These are phyloP conservation scores for Mus caroli DNA, from an alignment of 2,797 vertebrate genomes.

Conservation along the genomic window DNA sequence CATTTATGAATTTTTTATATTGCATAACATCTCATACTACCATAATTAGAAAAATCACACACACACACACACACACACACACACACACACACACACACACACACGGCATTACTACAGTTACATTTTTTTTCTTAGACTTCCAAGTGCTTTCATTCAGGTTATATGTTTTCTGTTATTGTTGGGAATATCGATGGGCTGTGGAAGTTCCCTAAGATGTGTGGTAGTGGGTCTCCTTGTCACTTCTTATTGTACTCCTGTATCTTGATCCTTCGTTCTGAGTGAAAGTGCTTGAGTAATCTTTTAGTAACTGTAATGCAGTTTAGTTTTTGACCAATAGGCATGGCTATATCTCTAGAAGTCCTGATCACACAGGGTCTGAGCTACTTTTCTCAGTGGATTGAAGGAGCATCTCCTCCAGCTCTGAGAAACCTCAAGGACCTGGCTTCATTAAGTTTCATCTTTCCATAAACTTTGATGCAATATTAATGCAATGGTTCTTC, in stretches of 20 bases:
- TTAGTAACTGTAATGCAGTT: conserved; percentile 42
- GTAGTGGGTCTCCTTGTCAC: neutral
- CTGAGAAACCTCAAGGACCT: conserved; percentile 64
- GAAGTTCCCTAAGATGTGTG: neutral
- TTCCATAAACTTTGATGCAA: conserved; percentile 73
- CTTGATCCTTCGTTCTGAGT: conserved; percentile 48
- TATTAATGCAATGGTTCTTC: conserved; percentile 56
- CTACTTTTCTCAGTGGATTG: conserved; percentile 66
- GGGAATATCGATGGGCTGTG: neutral
- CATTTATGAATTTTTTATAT: conserved; percentile 60
- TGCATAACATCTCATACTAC: neutral
- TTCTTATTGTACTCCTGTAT: conserved; percentile 7
- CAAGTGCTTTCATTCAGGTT: conserved; percentile 37
- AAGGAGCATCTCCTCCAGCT: conserved; percentile 52
- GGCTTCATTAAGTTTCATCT: conserved; percentile 62
- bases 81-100: no score
- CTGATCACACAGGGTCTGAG: conserved; percentile 65
- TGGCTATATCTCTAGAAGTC: conserved; percentile 75
- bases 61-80: neutral
- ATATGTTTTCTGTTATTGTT: neutral
- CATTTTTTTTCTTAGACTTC: conserved; percentile 22
- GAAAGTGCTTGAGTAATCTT: conserved; percentile 40
- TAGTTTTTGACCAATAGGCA: conserved; percentile 67
- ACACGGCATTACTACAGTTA: conserved; percentile 43
- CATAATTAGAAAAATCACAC: conserved; percentile 59